These are phyloP conservation scores for Gonioctena quinquepunctata DNA, from an alignment of 1,140 invertebrate genomes.

Conservation along the genomic window DNA sequence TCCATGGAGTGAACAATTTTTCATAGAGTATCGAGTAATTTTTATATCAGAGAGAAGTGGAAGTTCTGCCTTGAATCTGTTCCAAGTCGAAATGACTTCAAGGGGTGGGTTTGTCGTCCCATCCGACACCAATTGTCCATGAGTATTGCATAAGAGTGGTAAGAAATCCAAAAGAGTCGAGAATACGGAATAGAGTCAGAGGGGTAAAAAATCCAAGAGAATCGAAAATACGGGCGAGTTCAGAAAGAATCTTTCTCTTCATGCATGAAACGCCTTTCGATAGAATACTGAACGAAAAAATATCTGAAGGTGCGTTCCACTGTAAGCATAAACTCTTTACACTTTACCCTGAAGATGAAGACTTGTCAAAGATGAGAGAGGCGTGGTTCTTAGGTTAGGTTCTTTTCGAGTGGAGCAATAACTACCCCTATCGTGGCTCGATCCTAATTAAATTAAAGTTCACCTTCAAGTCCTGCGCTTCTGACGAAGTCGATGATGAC, in stretches of 20 bases:
- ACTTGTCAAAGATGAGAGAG: too few relatives aligned
- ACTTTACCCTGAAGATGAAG: too few relatives aligned
- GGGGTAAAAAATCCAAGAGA: constrained; percentile 51
- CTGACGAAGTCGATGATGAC: too few relatives aligned
- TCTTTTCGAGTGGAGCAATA: too few relatives aligned
- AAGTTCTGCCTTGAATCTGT: not conserved
- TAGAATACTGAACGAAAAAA: not conserved
- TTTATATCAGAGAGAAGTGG: not conserved
- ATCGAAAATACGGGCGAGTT: constrained; percentile 44
- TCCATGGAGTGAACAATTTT: constrained; percentile 38
- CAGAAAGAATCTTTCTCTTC: constrained; percentile 45
- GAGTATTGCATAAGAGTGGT: constrained; percentile 50
- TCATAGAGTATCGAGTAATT: not conserved
- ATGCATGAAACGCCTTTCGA: constrained; percentile 17
- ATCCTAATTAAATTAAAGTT: too few relatives aligned
- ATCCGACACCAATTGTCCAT: constrained; percentile 43
- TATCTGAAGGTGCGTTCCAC: not conserved
- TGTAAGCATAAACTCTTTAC: constrained; percentile 3
- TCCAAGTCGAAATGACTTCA: constrained; percentile 37
- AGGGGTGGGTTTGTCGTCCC: constrained; percentile 45
- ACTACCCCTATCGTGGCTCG: too few relatives aligned
- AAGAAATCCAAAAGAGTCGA: too few relatives aligned
- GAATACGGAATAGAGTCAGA: too few relatives aligned
- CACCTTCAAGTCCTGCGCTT: too few relatives aligned
- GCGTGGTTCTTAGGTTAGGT: too few relatives aligned